Conservation (phyloP, 2,888 invertebrate species). For the Lycocerus yunnanus region DNA sequence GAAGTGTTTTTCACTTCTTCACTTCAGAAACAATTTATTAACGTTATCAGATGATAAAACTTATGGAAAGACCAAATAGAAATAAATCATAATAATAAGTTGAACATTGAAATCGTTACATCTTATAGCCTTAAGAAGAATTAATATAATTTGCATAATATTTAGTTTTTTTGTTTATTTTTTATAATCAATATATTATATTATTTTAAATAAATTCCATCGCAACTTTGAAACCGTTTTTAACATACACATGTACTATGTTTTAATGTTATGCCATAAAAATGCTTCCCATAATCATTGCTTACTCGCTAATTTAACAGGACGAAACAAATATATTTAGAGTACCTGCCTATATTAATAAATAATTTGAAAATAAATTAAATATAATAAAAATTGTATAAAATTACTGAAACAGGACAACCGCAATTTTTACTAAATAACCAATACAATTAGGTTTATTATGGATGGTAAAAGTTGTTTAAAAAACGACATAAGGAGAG, state of each 20-base stretch:
- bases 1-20: slow-evolving; percentile 26
- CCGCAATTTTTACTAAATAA: neutral
- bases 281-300: too few relatives aligned
- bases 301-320: too few relatives aligned
- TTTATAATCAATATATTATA: neutral
- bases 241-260: too few relatives aligned
- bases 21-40: slow-evolving; percentile 21
- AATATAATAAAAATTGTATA: neutral
- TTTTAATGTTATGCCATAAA: neutral
- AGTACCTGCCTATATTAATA: neutral
- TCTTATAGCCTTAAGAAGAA: neutral
- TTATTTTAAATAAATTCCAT: neutral
- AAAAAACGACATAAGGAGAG: slow-evolving; percentile 28
- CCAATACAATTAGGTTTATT: slow-evolving; percentile 1
- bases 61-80: neutral
- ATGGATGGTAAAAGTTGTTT: neutral
- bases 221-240: neutral
- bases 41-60: slow-evolving; percentile 10
- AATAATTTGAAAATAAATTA: neutral
- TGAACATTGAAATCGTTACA: neutral
- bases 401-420: neutral
- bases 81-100: slow-evolving; percentile 3
- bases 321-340: neutral
- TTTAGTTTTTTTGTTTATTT: neutral
- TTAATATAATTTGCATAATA: neutral